Conservation (phyloP, 2,888 invertebrate species). For the Fragum sueziense region DNA sequence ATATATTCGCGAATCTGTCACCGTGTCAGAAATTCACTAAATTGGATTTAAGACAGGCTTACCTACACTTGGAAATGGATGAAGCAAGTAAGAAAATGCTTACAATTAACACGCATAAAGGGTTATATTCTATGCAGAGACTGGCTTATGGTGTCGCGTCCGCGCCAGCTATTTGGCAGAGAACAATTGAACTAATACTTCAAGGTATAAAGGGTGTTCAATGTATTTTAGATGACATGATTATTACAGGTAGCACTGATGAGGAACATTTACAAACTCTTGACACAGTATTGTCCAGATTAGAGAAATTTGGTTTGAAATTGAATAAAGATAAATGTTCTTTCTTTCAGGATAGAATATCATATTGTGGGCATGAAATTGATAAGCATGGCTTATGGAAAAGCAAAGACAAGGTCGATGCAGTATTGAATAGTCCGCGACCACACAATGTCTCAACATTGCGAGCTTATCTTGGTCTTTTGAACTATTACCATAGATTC, state of each 20-base stretch:
- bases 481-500: slow-evolving; percentile 47
- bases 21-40: slow-evolving; percentile 55
- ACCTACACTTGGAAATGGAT: slow-evolving; percentile 48
- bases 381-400: slow-evolving; percentile 39
- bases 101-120: slow-evolving; percentile 57
- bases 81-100: slow-evolving; percentile 42
- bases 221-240: slow-evolving; percentile 39
- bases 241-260: slow-evolving; percentile 44
- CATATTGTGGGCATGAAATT: slow-evolving; percentile 52
- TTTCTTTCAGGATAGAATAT: slow-evolving; percentile 31
- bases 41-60: slow-evolving; percentile 56
- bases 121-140: slow-evolving; percentile 43
- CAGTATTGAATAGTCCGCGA: slow-evolving; percentile 24
- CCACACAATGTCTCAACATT: slow-evolving; percentile 48
- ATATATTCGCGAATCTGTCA: slow-evolving; percentile 54
- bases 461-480: slow-evolving; percentile 44
- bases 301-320: slow-evolving; percentile 37
- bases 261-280: slow-evolving; percentile 30
- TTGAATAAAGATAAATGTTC: slow-evolving; percentile 15
- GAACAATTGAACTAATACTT: slow-evolving; percentile 51
- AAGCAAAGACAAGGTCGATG: slow-evolving; percentile 31
- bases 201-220: slow-evolving; percentile 27
- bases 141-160: slow-evolving; percentile 51
- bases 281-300: slow-evolving; percentile 34
- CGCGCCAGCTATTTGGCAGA: slow-evolving; percentile 52